Evolutionary conservation across 2,888 invertebrate species (phyloP).

Genomic region (Boloria selene): DNA sequence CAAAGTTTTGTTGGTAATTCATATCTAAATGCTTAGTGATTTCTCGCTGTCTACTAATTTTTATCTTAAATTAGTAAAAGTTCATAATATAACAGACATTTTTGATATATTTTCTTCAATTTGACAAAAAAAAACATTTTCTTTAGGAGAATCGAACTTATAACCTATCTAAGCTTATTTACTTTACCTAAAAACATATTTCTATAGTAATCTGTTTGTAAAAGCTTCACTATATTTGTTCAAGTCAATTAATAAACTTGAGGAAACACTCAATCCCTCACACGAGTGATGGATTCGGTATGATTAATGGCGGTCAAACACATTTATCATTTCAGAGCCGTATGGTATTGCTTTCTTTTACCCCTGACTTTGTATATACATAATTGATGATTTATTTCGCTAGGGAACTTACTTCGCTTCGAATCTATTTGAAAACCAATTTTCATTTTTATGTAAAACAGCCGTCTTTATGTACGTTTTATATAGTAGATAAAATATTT

Average conservation of each 20-base stretch:
- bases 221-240: constrained; percentile 22
- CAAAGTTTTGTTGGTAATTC: too few species aligned
- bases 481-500: too few species aligned
- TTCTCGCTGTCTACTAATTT: too few species aligned
- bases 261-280: constrained; percentile 36
- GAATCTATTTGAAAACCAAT: too few species aligned
- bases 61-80: too few species aligned
- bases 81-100: too few species aligned
- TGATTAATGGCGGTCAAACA: constrained; percentile 30
- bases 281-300: constrained; percentile 26
- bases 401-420: background rate
- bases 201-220: constrained; percentile 6
- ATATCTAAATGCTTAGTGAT: too few species aligned
- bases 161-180: background rate
- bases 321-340: constrained; percentile 31
- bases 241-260: constrained; percentile 30
- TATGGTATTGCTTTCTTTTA: constrained; percentile 18
- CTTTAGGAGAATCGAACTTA: background rate
- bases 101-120: background rate
- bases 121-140: background rate
- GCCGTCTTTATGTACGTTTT: too few species aligned
- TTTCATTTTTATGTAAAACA: too few species aligned
- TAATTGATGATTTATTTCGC: constrained; percentile 15
- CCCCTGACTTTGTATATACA: constrained; percentile 18
- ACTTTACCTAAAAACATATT: background rate